Evolutionary conservation across 2,888 invertebrate species (phyloP).

Genomic region (Elysia crispata): DNA sequence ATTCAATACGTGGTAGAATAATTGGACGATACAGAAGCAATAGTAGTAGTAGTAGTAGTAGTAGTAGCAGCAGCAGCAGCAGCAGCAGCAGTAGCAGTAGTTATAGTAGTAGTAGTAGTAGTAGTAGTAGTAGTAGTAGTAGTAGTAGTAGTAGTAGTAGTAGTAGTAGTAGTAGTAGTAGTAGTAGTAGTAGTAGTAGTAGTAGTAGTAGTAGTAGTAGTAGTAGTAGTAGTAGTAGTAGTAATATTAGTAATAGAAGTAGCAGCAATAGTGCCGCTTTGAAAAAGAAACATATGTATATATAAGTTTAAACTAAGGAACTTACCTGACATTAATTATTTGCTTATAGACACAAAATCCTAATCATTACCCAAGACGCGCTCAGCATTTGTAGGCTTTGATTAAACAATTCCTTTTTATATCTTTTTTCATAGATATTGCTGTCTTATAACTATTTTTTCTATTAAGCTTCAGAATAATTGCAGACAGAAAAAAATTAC

Average conservation of each 20-base stretch:
- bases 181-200: slow-evolving; percentile 31
- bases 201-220: slow-evolving; percentile 2
- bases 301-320: too few relatives aligned
- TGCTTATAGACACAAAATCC: too few relatives aligned
- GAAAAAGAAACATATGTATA: too few relatives aligned
- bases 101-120: slow-evolving; percentile 33
- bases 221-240: neutral
- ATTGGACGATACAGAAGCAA: neutral
- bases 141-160: slow-evolving; percentile 29
- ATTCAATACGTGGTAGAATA: too few relatives aligned
- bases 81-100: slow-evolving; percentile 31
- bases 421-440: too few relatives aligned
- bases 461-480: too few relatives aligned
- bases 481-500: too few relatives aligned
- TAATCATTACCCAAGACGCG: too few relatives aligned
- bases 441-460: too few relatives aligned
- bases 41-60: slow-evolving; percentile 34
- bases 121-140: slow-evolving; percentile 35
- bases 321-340: too few relatives aligned
- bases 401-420: too few relatives aligned
- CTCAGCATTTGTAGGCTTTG: too few relatives aligned
- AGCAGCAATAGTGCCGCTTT: neutral
- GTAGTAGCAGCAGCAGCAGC: slow-evolving; percentile 22
- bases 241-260: slow-evolving; percentile 17
- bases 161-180: slow-evolving; percentile 37